These are phyloP conservation scores for Drosophila tripunctata DNA, from an alignment of 2,888 invertebrate genomes.

Conservation along the genomic window DNA sequence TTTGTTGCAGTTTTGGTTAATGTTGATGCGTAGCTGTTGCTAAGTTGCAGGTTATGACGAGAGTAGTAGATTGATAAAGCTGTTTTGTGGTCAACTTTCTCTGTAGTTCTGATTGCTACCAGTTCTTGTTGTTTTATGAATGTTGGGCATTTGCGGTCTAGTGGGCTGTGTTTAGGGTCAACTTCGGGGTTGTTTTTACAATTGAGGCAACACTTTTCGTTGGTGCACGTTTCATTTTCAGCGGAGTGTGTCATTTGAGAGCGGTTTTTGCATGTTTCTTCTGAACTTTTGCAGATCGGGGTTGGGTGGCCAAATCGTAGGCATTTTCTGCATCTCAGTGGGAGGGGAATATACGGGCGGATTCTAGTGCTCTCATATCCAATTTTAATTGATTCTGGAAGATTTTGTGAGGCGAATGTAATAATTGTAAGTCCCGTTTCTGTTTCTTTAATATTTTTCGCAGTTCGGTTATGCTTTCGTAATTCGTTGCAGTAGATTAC, in stretches of 20 bases:
- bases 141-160: not conserved
- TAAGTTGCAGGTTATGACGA: not conserved
- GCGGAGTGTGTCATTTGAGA: conserved; percentile 9
- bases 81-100: not conserved
- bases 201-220: conserved; percentile 12
- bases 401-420: conserved; percentile 4
- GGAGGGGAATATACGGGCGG: conserved; percentile 24
- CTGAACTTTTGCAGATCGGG: conserved; percentile 9
- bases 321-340: conserved; percentile 23
- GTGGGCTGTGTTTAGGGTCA: not conserved
- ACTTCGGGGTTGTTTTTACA: no score
- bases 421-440: conserved; percentile 11
- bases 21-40: not conserved
- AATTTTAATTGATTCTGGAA: conserved; percentile 2
- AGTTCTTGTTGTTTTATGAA: not conserved
- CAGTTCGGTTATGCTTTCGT: conserved; percentile 8
- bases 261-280: conserved; percentile 20
- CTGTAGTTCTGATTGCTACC: not conserved
- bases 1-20: not conserved
- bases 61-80: not conserved
- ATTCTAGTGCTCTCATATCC: conserved; percentile 12
- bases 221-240: conserved; percentile 12
- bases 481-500: conserved; percentile 10
- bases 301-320: conserved; percentile 24
- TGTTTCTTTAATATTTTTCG: conserved; percentile 1